Evolutionary conservation across 1,140 invertebrate species (phyloP).

Genomic region (Drosophila mayri): DNA sequence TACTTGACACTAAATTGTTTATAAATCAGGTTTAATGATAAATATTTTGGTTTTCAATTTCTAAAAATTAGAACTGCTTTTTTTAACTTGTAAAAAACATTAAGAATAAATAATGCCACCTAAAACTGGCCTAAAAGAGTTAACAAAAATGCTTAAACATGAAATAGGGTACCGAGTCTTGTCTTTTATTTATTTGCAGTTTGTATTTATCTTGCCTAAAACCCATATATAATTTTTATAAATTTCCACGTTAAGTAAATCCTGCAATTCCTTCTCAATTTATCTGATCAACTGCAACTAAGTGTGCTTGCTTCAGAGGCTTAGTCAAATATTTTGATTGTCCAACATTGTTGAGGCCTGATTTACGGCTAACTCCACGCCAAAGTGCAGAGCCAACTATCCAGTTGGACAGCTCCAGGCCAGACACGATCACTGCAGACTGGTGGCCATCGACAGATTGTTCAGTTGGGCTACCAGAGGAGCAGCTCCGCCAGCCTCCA

Average conservation of each 20-base stretch:
- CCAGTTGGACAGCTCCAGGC: conserved; percentile 46
- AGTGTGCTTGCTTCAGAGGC: conserved; percentile 1
- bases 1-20: neutral
- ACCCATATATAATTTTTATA: neutral
- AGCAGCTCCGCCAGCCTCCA: neutral
- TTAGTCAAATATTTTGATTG: conserved; percentile 20
- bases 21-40: neutral
- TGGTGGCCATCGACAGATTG: conserved; percentile 28
- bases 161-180: neutral
- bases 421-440: conserved; percentile 39
- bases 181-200: neutral
- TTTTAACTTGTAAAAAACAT: too few relatives aligned
- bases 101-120: too few relatives aligned
- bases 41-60: too few relatives aligned
- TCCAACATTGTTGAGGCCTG: conserved; percentile 4
- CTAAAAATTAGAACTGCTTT: too few relatives aligned
- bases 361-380: neutral
- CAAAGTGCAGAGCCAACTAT: conserved; percentile 28
- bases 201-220: neutral
- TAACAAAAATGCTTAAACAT: too few relatives aligned
- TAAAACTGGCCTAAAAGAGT: too few relatives aligned
- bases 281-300: neutral
- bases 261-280: too few relatives aligned
- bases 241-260: neutral
- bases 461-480: conserved; percentile 19